A percentile compares a stretch with the other conserved stretches of the same genome.
phyloP scores from a whole-genome alignment of 1,140 invertebrate genomes.

The Aphidius gifuensis region DNA sequence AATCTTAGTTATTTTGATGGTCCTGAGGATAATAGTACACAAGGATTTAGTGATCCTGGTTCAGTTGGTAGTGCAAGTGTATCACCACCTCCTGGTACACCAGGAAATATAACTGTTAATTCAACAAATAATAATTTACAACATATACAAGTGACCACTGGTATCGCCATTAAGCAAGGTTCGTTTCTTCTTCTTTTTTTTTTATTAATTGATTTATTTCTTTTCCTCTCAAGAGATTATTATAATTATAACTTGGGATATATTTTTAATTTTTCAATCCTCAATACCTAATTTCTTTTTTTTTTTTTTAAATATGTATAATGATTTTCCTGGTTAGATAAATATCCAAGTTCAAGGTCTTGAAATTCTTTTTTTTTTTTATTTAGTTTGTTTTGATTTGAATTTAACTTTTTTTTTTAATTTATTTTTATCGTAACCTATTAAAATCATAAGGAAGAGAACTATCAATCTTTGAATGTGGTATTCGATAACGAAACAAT shows the following conservation, averaged over 20 bases:
- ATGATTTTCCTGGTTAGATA: too few species aligned
- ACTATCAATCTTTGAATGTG: too few species aligned
- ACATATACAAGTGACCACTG: constrained; percentile 47
- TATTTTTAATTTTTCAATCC: background rate
- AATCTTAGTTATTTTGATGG: constrained; percentile 76
- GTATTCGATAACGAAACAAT: too few species aligned
- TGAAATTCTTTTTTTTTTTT: too few species aligned
- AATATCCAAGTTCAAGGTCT: too few species aligned
- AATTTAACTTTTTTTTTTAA: too few species aligned
- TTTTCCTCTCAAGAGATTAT: constrained; percentile 4
- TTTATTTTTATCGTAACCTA: too few species aligned
- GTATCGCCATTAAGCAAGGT: constrained; percentile 55
- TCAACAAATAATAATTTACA: constrained; percentile 44
- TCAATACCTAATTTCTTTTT: constrained; percentile 19
- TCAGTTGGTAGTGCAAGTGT: constrained; percentile 63
- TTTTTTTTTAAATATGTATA: background rate
- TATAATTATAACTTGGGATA: background rate
- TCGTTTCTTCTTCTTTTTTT: constrained; percentile 39
- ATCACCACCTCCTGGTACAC: constrained; percentile 55
- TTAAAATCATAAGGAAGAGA: too few species aligned
- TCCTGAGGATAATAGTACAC: constrained; percentile 63
- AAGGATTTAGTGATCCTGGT: constrained; percentile 66
- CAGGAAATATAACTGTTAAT: constrained; percentile 41
- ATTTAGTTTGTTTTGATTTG: too few species aligned
- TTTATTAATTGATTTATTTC: constrained; percentile 2